These are phyloP conservation scores for Protonibea diacanthus DNA, from an alignment of 2,797 vertebrate species.

Conservation along the genomic window DNA sequence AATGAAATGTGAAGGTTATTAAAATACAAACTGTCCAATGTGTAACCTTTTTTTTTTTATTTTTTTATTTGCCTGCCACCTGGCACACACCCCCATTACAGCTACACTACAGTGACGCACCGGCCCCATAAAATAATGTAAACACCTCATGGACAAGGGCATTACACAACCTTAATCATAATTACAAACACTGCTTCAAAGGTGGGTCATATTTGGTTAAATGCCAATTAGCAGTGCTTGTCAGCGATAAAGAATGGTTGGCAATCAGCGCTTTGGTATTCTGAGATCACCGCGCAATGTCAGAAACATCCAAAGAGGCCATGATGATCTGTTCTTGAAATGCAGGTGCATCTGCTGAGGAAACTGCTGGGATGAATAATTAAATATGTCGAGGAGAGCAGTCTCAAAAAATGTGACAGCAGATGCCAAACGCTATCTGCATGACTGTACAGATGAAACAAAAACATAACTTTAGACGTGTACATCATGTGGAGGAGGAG, in stretches of 20 bases:
- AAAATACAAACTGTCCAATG: not conserved
- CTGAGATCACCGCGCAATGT: constrained; percentile 6
- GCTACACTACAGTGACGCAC: constrained; percentile 17
- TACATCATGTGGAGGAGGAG: not conserved
- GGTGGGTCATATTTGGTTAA: constrained; percentile 32
- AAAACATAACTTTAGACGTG: not conserved
- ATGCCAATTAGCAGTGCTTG: constrained; percentile 33
- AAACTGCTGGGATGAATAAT: not conserved
- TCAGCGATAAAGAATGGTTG: constrained; percentile 9
- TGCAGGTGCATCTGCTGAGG: not conserved
- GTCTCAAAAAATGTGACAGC: not conserved
- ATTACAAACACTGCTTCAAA: constrained; percentile 19
- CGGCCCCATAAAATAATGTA: constrained; percentile 21
- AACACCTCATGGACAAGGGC: constrained; percentile 6
- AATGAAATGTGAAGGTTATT: not conserved
- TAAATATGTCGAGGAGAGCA: not conserved
- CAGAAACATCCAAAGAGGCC: not conserved
- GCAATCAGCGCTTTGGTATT: not conserved
- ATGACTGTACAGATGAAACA: not conserved
- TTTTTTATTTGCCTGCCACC: not conserved
- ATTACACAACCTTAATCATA: constrained; percentile 28
- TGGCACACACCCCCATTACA: not conserved
- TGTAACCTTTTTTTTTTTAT: not conserved
- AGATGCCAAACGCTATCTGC: not conserved
- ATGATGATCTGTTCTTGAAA: not conserved